Evolutionary conservation across 2,797 vertebrate species (phyloP), one percentile per base, ranked within the genome.

Genomic region (Amniataba percoides): DNA sequence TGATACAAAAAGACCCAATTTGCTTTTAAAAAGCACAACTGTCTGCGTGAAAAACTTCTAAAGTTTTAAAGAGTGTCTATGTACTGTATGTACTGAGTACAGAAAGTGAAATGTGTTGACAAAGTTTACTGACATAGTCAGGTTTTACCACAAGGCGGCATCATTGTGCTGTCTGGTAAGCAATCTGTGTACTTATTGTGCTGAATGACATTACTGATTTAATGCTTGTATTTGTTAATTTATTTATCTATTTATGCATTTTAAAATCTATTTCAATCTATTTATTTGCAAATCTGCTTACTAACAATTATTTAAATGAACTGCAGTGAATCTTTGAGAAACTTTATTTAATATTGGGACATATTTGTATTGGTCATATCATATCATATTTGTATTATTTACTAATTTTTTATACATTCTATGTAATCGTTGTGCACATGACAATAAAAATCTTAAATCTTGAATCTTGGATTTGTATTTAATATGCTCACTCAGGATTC

Each of bases 21-120:
- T 23, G 42, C 12, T 25, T 52, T 49, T 31, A 16, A 55, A 21
- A 62, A 66, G 27, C 15, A 71, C 43, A 39, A 19, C n/a, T 60
- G n/a, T 66, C 21, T 72, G n/a, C 12, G 53, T 49, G 4, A 67
- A 63, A 23, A 11, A 81, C 55, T 67, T 31, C 25, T 69, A 39
- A 58, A 36, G 71, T 78, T 62, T 59, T 71, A 23, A 5, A 46
- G 11, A 75, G 9, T 19, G 2, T 60, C 16, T 43, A 51, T 74
- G 78, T 74, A 76, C 81, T 82, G 90, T 91, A 89, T 94, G 93
- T 93, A 91, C 92, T 36, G 45, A 87, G 91, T 91, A 93, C 89
- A 91, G 42, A 74, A 60, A 73, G 71, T 58, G 15, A 53, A 81
- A 77, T 25, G 2, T 23, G 80, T 42, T 3, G 34, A 36, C 34